Evolutionary conservation across 2,113 vertebrate species (phyloP).

Genomic region (Alouatta palliata): DNA sequence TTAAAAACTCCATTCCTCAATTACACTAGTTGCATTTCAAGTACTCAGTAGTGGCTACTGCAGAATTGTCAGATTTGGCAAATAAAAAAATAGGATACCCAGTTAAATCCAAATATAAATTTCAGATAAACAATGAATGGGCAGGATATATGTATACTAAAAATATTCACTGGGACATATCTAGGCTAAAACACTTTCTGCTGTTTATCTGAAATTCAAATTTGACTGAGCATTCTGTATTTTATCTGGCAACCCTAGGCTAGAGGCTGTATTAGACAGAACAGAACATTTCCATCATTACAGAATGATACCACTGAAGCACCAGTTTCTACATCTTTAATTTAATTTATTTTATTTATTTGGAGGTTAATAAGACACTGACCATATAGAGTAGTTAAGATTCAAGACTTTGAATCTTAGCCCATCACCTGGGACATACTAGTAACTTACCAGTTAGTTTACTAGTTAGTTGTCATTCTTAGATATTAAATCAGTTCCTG

Average conservation of each 20-base stretch:
- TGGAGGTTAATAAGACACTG: not conserved
- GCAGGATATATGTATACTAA: not conserved
- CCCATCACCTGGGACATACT: not conserved
- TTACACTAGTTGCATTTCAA: not conserved
- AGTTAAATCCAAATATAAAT: not conserved
- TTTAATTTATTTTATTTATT: no score
- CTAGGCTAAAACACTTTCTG: not conserved
- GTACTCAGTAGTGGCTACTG: not conserved
- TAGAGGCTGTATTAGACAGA: not conserved
- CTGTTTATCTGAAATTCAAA: not conserved
- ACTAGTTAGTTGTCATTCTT: not conserved
- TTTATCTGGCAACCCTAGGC: not conserved
- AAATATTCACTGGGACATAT: not conserved
- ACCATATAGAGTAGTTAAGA: not conserved
- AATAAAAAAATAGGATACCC: not conserved
- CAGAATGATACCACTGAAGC: not conserved
- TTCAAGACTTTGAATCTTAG: not conserved
- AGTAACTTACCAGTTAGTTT: constrained; percentile 5
- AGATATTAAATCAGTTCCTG: not conserved
- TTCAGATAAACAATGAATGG: not conserved
- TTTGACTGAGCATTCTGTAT: not conserved
- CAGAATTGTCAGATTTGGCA: not conserved
- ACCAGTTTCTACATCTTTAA: not conserved
- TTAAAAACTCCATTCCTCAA: not conserved
- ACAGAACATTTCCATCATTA: not conserved